Percentiles rank a stretch among this genome's conserved stretches.
These are phyloP conservation scores for Meta bourneti DNA, from an alignment of 2,888 invertebrate species.

Conservation along the genomic window DNA sequence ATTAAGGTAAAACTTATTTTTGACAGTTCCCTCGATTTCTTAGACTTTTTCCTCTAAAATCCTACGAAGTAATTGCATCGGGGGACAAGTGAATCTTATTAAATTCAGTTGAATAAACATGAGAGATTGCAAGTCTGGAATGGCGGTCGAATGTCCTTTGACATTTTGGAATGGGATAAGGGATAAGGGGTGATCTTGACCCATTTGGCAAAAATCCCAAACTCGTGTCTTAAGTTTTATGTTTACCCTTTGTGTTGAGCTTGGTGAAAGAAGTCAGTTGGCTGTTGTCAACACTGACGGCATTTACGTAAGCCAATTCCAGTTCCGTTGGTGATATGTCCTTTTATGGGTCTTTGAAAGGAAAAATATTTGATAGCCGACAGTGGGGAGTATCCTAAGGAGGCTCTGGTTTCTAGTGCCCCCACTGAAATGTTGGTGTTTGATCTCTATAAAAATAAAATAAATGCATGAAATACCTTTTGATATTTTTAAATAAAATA, in stretches of 20 bases:
- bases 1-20: background rate
- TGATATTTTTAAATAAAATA: no score
- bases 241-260: constrained; percentile 37
- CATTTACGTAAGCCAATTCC: constrained; percentile 18
- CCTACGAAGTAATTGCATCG: background rate
- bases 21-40: background rate
- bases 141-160: constrained; percentile 20
- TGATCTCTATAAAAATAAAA: no score
- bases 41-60: background rate
- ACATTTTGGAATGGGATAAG: constrained; percentile 14
- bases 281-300: background rate
- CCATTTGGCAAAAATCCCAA: constrained; percentile 61
- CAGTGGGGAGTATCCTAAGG: no score
- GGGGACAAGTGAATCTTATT: background rate
- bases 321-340: background rate
- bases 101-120: background rate
- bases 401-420: no score
- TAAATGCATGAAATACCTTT: no score
- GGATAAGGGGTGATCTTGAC: constrained; percentile 38
- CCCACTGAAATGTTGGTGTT: no score
- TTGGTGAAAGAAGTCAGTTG: constrained; percentile 6
- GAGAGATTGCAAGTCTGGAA: background rate
- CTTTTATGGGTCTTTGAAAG: no score
- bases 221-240: constrained; percentile 20
- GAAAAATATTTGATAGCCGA: background rate